Base-by-base conservation (phyloP, 1,140 invertebrate genomes). In the Agrilus planipennis region DNA sequence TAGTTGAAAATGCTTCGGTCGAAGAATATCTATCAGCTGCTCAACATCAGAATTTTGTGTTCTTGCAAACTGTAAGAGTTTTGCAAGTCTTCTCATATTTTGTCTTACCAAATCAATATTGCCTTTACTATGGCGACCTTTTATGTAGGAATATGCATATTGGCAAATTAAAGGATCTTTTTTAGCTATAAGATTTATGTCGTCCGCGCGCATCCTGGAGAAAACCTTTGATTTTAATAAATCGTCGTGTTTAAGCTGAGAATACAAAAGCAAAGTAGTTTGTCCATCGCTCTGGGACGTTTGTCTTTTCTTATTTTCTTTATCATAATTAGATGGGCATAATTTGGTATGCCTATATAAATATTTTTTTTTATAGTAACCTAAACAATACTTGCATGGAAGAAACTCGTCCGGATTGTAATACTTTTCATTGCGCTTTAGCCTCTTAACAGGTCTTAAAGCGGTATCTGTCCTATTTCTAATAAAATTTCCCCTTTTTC, bases 301-400 rank as follows among this genome's bases (percentile, higher is more conserved):
- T 35, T 35, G 34, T 18, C 14, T 16, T 11, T 21, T 17, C 11
- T 35, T 20, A 38, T 20, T 15, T 12, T 12, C 12, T 38, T 23
- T 20, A 15, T 18, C 19, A 10, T 21, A 7, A 6, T 19, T 22
- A 20, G 23, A 15, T 20, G 23, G n/a, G 41, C 42, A 47, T 44
- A 7, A 28, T 23, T 46, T 46, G 15, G 34, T 43, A 17, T 44
- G 41, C 32, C 27, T 46, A 32, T 18, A 46, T 27, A 46, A 39
- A 34, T 12, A 20, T 27, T 43, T 46, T 25, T 19, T 41, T 15
- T 34, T 41, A 34, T 46, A 44, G 21, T 20, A 46, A 20, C 45
- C 41, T 28, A 44, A 44, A 39, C 41, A 46, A 39, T 46, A 39
- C n/a, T 15, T 30, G 27, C 45, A 44, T 7, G 41, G 41, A 30